Evolutionary conservation across 1,140 invertebrate species (phyloP), one percentile per base, ranked within the genome.

Genomic region (Lycorma delicatula): DNA sequence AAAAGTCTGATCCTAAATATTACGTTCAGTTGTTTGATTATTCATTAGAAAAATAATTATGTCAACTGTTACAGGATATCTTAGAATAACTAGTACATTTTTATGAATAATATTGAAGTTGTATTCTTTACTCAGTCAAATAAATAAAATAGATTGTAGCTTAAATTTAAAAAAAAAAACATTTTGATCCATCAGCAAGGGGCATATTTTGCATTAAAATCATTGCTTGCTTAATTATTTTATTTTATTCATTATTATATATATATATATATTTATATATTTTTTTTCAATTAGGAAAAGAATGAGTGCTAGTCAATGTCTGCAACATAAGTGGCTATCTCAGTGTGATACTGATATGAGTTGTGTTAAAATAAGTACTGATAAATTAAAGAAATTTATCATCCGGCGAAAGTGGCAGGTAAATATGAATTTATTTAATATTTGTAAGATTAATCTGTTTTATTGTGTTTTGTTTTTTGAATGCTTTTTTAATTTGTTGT

Each of bases 321-420:
- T 94, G 28, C 77, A 84, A 50, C 91, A 93, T 66, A 75, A 75
- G 20, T 97, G 93, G 93, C 71, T 89, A 62, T 76, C 76, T 46
- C 80, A 79, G 61, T 77, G 81, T 59, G 77, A 77, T 50, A 77
- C 76, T 60, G 76, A 74, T 23, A 81, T 75, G 74, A 85, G 82
- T 60, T 81, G 79, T 56, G 79, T 84, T 41, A 81, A 80, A 60
- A 74, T 93, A 48, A 83, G 84, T 64, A 93, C 87, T 1, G 88
- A 91, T 59, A 92, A 93, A 72, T 75, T 93, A 6, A 93, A 92
- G 72, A 88, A 86, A 62, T 94, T 93, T 67, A 86, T 94, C 58
- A 85, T 91, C 60, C 75, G 89, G 59, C 78, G 90, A 68, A 93
- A 93, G 73, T 94, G 91, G 91, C 91, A 93, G 86, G 91, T 93